Conservation (phyloP, 2,888 invertebrate genomes). For the Ornithoptera alexandrae region DNA sequence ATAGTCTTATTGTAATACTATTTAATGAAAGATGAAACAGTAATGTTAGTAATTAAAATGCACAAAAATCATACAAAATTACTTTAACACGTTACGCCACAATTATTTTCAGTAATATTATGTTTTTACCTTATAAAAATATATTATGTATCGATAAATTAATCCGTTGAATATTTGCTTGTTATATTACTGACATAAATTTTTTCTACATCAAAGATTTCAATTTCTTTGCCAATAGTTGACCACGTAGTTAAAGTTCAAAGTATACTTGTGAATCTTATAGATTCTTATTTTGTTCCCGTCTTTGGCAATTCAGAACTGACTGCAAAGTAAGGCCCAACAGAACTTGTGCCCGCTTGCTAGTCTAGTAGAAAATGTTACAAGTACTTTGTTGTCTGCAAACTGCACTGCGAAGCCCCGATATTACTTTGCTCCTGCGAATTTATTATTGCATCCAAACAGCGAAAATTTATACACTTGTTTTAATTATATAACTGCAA, state of each 20-base stretch:
- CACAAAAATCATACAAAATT: no score
- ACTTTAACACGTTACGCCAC: no score
- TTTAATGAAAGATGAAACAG: no score
- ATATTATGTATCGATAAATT: no score
- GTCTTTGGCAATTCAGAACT: not conserved
- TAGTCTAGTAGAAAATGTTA: not conserved
- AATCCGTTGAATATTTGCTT: no score
- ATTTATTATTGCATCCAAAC: not conserved
- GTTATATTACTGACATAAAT: not conserved
- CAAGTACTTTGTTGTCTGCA: not conserved
- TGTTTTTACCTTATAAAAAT: no score
- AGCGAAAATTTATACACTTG: not conserved
- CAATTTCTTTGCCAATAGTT: not conserved
- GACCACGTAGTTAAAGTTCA: not conserved
- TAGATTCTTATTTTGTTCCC: not conserved
- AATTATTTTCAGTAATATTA: no score
- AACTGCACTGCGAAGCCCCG: not conserved
- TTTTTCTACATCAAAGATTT: not conserved
- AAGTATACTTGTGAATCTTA: not conserved
- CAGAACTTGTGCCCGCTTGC: not conserved
- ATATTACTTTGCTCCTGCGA: conserved; percentile 1
- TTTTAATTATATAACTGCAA: not conserved
- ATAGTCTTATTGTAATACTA: not conserved
- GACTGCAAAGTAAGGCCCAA: not conserved
- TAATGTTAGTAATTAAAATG: no score